These are phyloP conservation scores for Cataglyphis hispanica DNA, from an alignment of 1,140 invertebrate genomes.

Conservation along the genomic window DNA sequence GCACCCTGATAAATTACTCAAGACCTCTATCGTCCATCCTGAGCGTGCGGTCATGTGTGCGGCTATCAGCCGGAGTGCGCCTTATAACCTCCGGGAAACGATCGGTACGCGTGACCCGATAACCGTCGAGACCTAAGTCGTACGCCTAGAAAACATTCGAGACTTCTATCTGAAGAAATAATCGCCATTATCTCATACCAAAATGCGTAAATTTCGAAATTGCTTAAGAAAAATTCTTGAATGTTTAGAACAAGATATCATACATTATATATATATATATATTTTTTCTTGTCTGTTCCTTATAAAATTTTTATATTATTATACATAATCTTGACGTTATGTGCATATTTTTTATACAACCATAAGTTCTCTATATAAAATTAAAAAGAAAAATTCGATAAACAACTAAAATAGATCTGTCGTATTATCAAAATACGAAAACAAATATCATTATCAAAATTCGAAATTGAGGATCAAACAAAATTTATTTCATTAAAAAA, in stretches of 20 bases:
- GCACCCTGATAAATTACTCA: slow-evolving; percentile 82
- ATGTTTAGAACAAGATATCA: background rate
- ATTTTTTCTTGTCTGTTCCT: background rate
- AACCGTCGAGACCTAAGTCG: slow-evolving; percentile 25
- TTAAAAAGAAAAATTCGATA: background rate
- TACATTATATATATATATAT: too few relatives aligned
- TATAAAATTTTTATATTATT: background rate
- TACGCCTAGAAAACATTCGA: slow-evolving; percentile 19
- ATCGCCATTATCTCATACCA: background rate
- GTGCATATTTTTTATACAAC: slow-evolving; percentile 1
- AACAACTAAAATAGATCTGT: background rate
- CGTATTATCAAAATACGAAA: background rate
- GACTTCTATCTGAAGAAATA: background rate
- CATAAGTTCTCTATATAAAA: background rate
- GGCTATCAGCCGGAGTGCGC: slow-evolving; percentile 65
- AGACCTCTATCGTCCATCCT: slow-evolving; percentile 71
- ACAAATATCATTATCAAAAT: background rate
- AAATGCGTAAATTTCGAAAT: background rate
- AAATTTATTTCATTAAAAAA: background rate
- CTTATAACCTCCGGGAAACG: slow-evolving; percentile 62
- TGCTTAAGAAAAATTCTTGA: background rate
- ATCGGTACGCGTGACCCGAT: slow-evolving; percentile 49
- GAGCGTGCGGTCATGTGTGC: slow-evolving; percentile 49
- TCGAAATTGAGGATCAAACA: background rate
- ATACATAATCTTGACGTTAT: background rate